Conservation (phyloP, 2,888 invertebrate genomes). For the Taphrorychus bicolor region DNA sequence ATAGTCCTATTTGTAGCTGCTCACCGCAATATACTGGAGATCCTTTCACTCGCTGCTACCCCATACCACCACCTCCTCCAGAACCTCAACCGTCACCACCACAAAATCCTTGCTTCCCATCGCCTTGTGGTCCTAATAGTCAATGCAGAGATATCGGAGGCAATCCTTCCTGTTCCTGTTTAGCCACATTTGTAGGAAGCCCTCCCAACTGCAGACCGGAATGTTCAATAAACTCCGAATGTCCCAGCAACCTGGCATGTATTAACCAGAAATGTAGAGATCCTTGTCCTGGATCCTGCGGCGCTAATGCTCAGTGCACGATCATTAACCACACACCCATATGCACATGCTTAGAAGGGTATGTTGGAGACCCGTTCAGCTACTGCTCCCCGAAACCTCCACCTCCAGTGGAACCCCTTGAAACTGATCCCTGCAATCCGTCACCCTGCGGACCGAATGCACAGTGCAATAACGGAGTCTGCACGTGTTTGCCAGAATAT, state of each 20-base stretch:
- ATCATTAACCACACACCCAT: conserved; percentile 79
- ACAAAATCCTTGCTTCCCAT: conserved; percentile 76
- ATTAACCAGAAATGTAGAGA: conserved; percentile 77
- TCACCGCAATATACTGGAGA: conserved; percentile 61
- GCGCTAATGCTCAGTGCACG: conserved; percentile 73
- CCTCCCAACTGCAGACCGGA: conserved; percentile 83
- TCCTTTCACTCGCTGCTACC: conserved; percentile 69
- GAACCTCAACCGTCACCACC: conserved; percentile 46
- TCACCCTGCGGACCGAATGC: conserved; percentile 73
- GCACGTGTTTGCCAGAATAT: conserved; percentile 73
- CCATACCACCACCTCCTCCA: conserved; percentile 49
- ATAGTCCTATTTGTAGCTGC: conserved; percentile 82
- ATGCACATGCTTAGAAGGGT: conserved; percentile 76
- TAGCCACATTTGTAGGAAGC: conserved; percentile 73
- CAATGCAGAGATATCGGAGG: conserved; percentile 75
- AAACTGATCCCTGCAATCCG: conserved; percentile 66
- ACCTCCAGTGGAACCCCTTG: conserved; percentile 37
- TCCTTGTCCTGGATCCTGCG: conserved; percentile 82
- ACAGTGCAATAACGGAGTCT: conserved; percentile 70
- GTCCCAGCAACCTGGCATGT: conserved; percentile 75
- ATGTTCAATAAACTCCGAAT: conserved; percentile 78
- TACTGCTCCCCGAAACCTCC: conserved; percentile 68
- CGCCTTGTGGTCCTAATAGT: conserved; percentile 81
- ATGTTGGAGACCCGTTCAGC: conserved; percentile 79
- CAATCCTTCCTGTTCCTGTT: conserved; percentile 76